Conservation (phyloP, 2,113 vertebrate species). For the Dasyurus viverrinus region DNA sequence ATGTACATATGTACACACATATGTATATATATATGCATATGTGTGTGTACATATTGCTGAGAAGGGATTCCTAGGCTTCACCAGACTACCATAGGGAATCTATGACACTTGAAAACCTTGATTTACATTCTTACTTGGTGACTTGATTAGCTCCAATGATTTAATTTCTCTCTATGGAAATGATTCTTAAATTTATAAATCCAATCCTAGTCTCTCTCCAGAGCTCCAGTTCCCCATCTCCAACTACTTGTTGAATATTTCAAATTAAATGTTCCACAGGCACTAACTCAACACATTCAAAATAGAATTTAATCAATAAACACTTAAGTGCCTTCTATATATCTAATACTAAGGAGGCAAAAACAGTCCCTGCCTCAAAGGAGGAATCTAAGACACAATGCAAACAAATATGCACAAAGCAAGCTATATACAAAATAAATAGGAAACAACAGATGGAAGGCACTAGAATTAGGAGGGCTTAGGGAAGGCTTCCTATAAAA, state of each 20-base stretch:
- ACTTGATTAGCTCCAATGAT: background rate
- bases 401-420: background rate
- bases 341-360: background rate
- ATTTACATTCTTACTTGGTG: background rate
- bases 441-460: constrained; percentile 1
- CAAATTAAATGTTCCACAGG: background rate
- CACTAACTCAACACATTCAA: background rate
- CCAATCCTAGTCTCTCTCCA: background rate
- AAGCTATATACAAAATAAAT: background rate
- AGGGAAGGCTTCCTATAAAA: background rate
- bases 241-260: background rate
- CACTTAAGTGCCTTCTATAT: background rate
- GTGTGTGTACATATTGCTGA: background rate
- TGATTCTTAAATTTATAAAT: background rate
- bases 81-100: background rate
- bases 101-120: background rate
- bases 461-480: background rate
- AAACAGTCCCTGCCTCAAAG: background rate
- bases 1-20: too few relatives aligned
- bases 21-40: too few relatives aligned
- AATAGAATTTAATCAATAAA: background rate
- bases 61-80: background rate
- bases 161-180: background rate
- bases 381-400: background rate
- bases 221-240: background rate